A percentile compares a stretch with the other conserved stretches of the same genome.
Evolutionary conservation across 2,797 vertebrate species (phyloP).

Genomic region (Prunella strophiata): DNA sequence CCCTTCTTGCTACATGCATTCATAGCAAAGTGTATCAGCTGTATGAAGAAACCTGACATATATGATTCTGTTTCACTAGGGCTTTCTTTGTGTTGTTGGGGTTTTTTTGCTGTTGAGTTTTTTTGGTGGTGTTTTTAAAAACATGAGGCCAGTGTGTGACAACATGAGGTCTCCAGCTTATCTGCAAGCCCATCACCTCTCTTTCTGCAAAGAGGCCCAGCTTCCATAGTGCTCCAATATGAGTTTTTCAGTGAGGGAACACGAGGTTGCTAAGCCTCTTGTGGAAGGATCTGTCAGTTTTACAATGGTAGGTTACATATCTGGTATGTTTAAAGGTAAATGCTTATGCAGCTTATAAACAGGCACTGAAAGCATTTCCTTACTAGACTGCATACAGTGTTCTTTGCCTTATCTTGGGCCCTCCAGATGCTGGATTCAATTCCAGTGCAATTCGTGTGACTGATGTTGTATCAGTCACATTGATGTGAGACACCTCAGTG

Average conservation of each 20-base stretch:
- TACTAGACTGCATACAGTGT: background rate
- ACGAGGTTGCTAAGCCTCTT: background rate
- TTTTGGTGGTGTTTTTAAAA: background rate
- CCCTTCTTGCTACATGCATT: background rate
- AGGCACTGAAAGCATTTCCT: background rate
- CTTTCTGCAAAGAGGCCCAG: background rate
- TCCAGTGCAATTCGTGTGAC: background rate
- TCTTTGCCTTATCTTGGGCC: background rate
- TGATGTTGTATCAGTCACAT: background rate
- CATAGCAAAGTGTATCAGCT: background rate
- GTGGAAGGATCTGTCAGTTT: background rate
- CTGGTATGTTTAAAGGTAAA: background rate
- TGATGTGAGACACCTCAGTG: background rate
- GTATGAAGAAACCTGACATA: background rate
- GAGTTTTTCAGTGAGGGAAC: background rate
- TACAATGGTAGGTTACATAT: background rate
- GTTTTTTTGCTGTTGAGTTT: accelerated
- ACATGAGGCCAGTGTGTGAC: accelerated
- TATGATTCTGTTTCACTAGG: background rate
- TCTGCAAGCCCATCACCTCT: background rate
- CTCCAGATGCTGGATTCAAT: background rate
- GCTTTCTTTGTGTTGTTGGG: background rate
- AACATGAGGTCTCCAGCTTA: background rate
- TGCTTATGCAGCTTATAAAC: background rate
- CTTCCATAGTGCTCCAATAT: background rate